phyloP scores from a whole-genome alignment of 2,888 invertebrate species.

The Lobophora halterata region DNA sequence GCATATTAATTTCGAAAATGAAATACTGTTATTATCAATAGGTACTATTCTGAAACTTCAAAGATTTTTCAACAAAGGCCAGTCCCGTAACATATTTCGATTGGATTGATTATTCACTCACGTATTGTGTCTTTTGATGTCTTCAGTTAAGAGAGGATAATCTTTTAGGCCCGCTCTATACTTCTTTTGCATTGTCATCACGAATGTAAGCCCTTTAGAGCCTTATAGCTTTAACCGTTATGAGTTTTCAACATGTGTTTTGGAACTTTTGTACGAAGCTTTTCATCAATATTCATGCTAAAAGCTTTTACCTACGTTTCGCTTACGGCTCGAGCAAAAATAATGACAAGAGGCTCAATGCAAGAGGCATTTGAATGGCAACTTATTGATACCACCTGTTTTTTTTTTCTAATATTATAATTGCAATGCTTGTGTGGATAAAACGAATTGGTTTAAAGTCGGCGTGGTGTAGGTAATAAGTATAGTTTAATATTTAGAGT shows the following conservation, averaged over 20 bases:
- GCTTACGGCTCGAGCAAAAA: too few species aligned
- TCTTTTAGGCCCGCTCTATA: slow-evolving; percentile 16
- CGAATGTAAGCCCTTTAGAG: slow-evolving; percentile 19
- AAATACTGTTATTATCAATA: too few species aligned
- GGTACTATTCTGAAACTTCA: background rate
- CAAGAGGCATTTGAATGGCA: too few species aligned
- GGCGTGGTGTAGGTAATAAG: too few species aligned
- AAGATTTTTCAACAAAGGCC: slow-evolving; percentile 8
- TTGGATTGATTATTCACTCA: slow-evolving; percentile 23
- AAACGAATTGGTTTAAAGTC: too few species aligned
- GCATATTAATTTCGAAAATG: too few species aligned
- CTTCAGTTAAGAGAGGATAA: slow-evolving; percentile 19
- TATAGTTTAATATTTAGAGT: too few species aligned
- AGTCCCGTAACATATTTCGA: slow-evolving; percentile 8
- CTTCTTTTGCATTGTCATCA: slow-evolving; percentile 27
- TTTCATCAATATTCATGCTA: slow-evolving; percentile 5
- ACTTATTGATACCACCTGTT: too few species aligned
- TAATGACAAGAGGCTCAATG: too few species aligned
- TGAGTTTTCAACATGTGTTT: slow-evolving; percentile 2
- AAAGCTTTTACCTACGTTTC: too few species aligned
- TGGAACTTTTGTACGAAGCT: slow-evolving; percentile 4
- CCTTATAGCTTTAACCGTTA: slow-evolving; percentile 16
- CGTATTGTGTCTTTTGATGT: slow-evolving; percentile 26
- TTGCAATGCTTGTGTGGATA: too few species aligned
- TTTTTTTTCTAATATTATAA: too few species aligned